Base-by-base conservation (phyloP, 2,888 invertebrate species). In the Chesias legatella region DNA sequence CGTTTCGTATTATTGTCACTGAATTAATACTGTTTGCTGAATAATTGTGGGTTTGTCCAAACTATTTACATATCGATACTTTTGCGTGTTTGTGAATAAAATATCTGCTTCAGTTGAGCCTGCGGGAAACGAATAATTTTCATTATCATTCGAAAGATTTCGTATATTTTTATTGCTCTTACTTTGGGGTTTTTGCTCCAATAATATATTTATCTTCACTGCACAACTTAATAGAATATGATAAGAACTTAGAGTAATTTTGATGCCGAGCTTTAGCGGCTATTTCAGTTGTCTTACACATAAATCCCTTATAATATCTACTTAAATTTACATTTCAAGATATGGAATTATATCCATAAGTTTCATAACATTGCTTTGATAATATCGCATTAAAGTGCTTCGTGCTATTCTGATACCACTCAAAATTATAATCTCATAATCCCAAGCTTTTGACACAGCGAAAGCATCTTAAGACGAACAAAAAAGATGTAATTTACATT, bases 141-240 rank as follows among this genome's bases (percentile, higher is more conserved):
- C 69, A 72, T 73, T 71, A 72, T 67, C 68, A 69, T 73, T 61
- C 63, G 51, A 63, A 62, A 63, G 60, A 70, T 63, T 71, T 69
- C 68, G 66, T 67, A 70, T 71, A 73, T 60, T 67, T 66, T 64
- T 64, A 64, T 64, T 57, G 60, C 54, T 56, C 55, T 57, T 59
- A 17, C 57, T 63, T 62, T 54, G 57, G 56, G n/a, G 62, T 60
- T 63, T 62, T 59, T 59, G 53, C 44, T 10, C 30, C 31, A 51
- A 55, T 63, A 58, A 55, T 52, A 60, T 57, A 47, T 52, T 45
- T 51, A 48, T 49, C 53, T 53, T 48, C 57, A 55, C 52, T 53
- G 58, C 46, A 50, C 45, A 36, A 43, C 47, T 53, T 47, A 33
- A 47, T 44, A 43, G 8, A 37, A 27, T 42, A 38, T 27, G 43